Evolutionary conservation across 1,140 invertebrate genomes (phyloP).

Genomic region (Cecropterus lyciades): DNA sequence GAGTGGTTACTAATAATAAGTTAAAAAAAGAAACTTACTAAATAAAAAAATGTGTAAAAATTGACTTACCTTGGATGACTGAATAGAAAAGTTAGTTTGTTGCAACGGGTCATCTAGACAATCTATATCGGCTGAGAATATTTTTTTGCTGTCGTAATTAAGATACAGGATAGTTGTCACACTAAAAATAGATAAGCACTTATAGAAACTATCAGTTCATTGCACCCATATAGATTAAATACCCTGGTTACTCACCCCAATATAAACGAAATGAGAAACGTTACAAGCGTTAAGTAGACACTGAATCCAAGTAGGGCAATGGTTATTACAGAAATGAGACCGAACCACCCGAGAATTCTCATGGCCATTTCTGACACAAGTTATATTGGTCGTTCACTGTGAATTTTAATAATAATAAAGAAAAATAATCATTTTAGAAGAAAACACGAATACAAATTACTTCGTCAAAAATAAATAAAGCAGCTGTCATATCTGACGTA

Average conservation of each 20-base stretch:
- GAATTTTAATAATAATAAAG: slow-evolving; percentile 31
- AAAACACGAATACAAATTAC: slow-evolving; percentile 36
- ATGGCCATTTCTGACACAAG: slow-evolving; percentile 45
- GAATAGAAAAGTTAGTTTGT: slow-evolving; percentile 69
- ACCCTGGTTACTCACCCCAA: slow-evolving; percentile 62
- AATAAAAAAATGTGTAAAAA: too few relatives aligned
- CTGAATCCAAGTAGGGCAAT: slow-evolving; percentile 72
- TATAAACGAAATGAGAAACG: slow-evolving; percentile 67
- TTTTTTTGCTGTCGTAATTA: slow-evolving; percentile 67
- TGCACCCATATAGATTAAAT: slow-evolving; percentile 7
- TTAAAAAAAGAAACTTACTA: too few relatives aligned
- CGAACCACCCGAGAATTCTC: slow-evolving; percentile 67
- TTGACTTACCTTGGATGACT: slow-evolving; percentile 62
- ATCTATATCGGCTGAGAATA: slow-evolving; percentile 69
- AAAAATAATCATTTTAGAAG: slow-evolving; percentile 36
- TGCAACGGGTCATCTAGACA: slow-evolving; percentile 72
- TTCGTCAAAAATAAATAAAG: slow-evolving; percentile 37
- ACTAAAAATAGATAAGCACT: slow-evolving; percentile 49
- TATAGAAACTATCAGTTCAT: slow-evolving; percentile 23
- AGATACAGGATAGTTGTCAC: slow-evolving; percentile 67
- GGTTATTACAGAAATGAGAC: slow-evolving; percentile 68
- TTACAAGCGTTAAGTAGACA: slow-evolving; percentile 67
- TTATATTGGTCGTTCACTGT: slow-evolving; percentile 1
- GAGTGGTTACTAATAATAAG: too few relatives aligned
- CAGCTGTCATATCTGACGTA: not conserved